These are phyloP conservation scores for Alexandromys fortis DNA, from an alignment of 2,113 vertebrate genomes.

Conservation along the genomic window DNA sequence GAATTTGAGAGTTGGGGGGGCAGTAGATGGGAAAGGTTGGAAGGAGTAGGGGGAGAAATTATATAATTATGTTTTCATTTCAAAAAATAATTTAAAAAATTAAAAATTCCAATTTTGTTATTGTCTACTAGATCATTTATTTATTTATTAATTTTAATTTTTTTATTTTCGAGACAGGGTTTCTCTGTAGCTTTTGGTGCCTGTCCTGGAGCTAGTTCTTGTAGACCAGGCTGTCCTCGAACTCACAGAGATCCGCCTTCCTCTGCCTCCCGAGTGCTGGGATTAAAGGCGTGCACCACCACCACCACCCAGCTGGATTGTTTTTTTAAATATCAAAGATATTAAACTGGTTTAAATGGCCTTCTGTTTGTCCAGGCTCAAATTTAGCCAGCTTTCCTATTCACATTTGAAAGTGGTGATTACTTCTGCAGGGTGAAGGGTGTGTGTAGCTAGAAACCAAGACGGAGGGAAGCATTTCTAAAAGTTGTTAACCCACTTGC, in stretches of 20 bases:
- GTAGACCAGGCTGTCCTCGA: too few relatives aligned
- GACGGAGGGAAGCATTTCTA: neutral
- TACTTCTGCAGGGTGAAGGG: neutral
- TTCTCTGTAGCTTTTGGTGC: too few relatives aligned
- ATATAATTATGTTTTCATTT: neutral
- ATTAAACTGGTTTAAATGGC: conserved; percentile 11
- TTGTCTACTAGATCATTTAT: neutral
- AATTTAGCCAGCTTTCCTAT: conserved; percentile 28
- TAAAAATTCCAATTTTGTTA: neutral
- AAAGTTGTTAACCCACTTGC: neutral
- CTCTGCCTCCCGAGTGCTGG: too few relatives aligned
- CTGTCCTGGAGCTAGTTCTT: too few relatives aligned
- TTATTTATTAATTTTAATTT: neutral
- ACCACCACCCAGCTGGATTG: too few relatives aligned
- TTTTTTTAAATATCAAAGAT: conserved; percentile 28
- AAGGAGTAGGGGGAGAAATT: neutral
- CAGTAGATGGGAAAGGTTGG: neutral
- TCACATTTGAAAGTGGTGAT: conserved; percentile 27
- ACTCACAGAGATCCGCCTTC: too few relatives aligned
- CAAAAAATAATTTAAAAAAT: neutral
- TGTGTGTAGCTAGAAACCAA: neutral
- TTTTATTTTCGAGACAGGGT: too few relatives aligned
- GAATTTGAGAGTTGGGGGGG: neutral
- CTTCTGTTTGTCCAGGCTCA: neutral
- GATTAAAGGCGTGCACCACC: too few relatives aligned